These are phyloP conservation scores for Pogonocichla stellata DNA, from an alignment of 2,113 vertebrate genomes.

Conservation along the genomic window DNA sequence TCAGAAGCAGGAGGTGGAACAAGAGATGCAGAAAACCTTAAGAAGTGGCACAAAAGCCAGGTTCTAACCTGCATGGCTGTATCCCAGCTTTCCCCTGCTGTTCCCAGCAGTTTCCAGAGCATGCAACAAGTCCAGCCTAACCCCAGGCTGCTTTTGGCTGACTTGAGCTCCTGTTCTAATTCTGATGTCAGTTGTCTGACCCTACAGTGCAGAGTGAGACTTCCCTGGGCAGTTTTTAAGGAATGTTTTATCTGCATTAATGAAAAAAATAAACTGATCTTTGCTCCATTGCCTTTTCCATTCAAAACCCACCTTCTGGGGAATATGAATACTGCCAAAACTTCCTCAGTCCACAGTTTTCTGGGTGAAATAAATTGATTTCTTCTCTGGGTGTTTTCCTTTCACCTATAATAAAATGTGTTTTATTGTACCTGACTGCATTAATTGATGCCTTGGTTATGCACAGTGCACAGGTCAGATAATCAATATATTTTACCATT, in stretches of 20 bases:
- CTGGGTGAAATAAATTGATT: background rate
- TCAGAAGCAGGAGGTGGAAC: background rate
- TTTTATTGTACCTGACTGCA: background rate
- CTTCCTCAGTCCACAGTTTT: background rate
- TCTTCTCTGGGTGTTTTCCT: background rate
- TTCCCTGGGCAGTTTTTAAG: background rate
- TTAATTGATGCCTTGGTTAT: background rate
- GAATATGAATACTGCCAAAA: background rate
- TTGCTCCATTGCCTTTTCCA: background rate
- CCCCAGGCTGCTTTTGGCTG: background rate
- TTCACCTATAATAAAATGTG: background rate
- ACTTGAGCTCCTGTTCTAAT: background rate
- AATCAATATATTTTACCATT: slow-evolving; percentile 15
- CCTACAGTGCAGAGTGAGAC: background rate
- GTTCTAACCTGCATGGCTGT: background rate
- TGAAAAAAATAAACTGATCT: background rate
- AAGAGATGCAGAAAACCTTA: background rate
- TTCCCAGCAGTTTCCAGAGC: background rate
- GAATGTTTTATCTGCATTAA: background rate
- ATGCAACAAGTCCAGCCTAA: background rate
- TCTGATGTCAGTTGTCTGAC: background rate
- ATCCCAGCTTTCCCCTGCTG: background rate
- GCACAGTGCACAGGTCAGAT: background rate
- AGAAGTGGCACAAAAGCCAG: background rate
- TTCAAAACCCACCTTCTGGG: background rate